These are phyloP conservation scores for Agriotes lineatus DNA, from an alignment of 2,888 invertebrate species.

Conservation along the genomic window DNA sequence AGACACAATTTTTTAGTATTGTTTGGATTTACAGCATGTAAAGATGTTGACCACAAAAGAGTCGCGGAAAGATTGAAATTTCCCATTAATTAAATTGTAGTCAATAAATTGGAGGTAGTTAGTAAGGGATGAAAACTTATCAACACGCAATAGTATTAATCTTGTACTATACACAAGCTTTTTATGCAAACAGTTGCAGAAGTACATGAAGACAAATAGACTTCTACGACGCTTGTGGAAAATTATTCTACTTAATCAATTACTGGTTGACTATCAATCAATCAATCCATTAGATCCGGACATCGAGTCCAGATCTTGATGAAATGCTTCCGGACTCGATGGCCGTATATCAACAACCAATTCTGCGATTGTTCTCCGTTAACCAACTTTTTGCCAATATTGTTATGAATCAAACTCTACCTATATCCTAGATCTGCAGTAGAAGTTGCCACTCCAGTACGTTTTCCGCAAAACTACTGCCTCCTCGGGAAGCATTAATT, in stretches of 20 bases:
- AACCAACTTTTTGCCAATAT: constrained; percentile 25
- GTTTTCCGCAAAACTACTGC: constrained; percentile 2
- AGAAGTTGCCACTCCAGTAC: neutral
- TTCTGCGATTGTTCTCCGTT: constrained; percentile 21
- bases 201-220: constrained; percentile 39
- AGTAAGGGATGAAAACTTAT: constrained; percentile 26
- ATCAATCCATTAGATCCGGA: constrained; percentile 48
- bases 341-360: constrained; percentile 29
- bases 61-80: constrained; percentile 6
- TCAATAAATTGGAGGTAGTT: constrained; percentile 26
- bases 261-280: constrained; percentile 57
- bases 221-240: constrained; percentile 47
- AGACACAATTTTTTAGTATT: neutral
- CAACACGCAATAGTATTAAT: constrained; percentile 33
- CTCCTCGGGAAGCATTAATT: neutral
- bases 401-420: constrained; percentile 19
- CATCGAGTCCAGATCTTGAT: constrained; percentile 46
- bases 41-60: constrained; percentile 7
- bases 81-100: constrained; percentile 16
- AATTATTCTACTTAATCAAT: constrained; percentile 58
- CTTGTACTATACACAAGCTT: constrained; percentile 13
- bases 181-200: constrained; percentile 30
- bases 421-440: neutral
- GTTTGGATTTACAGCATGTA: neutral
- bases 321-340: constrained; percentile 37